Conservation (phyloP, 2,113 vertebrate species). For the Xenopus laevis region DNA sequence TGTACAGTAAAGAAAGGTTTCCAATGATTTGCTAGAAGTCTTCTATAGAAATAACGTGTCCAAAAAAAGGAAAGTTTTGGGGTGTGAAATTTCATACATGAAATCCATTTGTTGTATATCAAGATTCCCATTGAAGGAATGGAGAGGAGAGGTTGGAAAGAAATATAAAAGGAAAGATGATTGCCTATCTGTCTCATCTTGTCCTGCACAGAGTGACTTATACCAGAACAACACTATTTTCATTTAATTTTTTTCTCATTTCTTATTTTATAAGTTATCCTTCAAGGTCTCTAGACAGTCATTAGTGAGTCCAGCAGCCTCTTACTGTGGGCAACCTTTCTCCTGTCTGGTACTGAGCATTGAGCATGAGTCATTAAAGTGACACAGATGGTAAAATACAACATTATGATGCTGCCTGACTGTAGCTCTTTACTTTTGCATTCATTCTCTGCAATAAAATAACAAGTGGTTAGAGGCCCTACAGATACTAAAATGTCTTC, state of each 20-base stretch:
- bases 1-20: no score
- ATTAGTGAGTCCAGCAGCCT: neutral
- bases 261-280: neutral
- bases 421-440: no score
- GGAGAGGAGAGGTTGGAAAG: neutral
- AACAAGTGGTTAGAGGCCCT: no score
- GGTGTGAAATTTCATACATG: conserved; percentile 3
- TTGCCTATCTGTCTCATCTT: neutral
- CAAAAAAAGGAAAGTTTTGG: neutral
- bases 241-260: neutral
- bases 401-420: no score
- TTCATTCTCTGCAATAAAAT: no score
- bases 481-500: no score
- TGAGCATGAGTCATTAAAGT: no score
- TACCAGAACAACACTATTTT: neutral
- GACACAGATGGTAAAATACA: no score
- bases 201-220: neutral
- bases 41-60: neutral
- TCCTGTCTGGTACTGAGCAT: neutral
- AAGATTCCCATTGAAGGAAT: neutral
- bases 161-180: neutral
- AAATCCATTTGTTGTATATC: neutral
- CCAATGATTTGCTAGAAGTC: no score
- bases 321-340: neutral
- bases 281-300: neutral